Base-by-base conservation (phyloP, 2,888 invertebrate genomes). In the Lagria hirta region DNA sequence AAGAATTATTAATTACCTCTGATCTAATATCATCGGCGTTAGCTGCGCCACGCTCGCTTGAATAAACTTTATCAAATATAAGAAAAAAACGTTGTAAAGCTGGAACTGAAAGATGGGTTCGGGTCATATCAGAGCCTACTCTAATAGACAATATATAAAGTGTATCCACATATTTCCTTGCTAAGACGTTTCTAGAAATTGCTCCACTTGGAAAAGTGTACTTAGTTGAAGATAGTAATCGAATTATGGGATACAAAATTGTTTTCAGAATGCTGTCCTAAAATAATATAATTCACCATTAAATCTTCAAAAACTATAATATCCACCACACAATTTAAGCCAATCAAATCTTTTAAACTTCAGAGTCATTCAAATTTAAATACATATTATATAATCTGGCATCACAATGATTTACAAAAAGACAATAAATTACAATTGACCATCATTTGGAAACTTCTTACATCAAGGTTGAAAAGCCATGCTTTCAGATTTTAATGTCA, bases 251-350 rank as follows among this genome's bases (percentile, higher is more conserved):
- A 63, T 88, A 81, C 1, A 98, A 70, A 28, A 96, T 88, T 12
- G 84, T 82, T 61, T 86, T 85, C 11, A 96, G 76, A 43, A 97
- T 81, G 1, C 83, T 84, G 62, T 96, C 95, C 88, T 95, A 73
- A 18, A 75, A 69, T 14, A 43, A 32, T 11, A 7, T 10, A 1
- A 8, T 24, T 34, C 4, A 3, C 6, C 5, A 23, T 23, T 8
- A 12, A 22, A 24, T 15, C 16, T 20, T 7, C 3, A 8, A 8
- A 24, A 18, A 18, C n/a, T n/a, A n/a, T n/a, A n/a, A 18, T n/a
- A 6, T 18, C 20, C 20, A 6, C 20, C 20, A 18, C 4, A 18
- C 20, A 18, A 18, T 6, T n/a, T 18, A n/a, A n/a, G n/a, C n/a
- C n/a, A n/a, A n/a, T n/a, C n/a, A n/a, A n/a, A n/a, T n/a, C n/a